Percentiles rank a stretch among this genome's conserved stretches.
Evolutionary conservation across 1,140 invertebrate species (phyloP).

Genomic region (Pararge aegeria): DNA sequence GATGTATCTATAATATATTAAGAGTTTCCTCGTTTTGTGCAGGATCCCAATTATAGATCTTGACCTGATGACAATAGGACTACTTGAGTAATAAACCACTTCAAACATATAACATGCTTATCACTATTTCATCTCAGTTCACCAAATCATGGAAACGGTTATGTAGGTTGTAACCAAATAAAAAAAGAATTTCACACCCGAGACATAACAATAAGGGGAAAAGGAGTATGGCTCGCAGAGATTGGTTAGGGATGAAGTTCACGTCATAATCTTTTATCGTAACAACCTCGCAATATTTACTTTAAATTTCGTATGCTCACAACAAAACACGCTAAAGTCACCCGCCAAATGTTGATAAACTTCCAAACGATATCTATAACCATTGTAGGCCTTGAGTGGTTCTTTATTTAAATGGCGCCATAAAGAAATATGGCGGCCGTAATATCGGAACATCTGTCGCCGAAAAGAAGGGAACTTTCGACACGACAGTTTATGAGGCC

Average conservation of each 20-base stretch:
- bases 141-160: no score
- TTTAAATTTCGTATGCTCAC: neutral
- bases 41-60: no score
- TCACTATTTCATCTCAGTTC: no score
- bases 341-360: conserved; percentile 43
- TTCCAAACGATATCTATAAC: conserved; percentile 49
- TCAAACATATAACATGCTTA: no score
- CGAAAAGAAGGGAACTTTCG: conserved; percentile 68
- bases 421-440: conserved; percentile 69
- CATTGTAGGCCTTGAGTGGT: conserved; percentile 53
- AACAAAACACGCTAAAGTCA: conserved; percentile 12
- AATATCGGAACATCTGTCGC: conserved; percentile 74
- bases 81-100: no score
- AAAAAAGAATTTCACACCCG: no score
- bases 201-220: neutral
- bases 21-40: no score
- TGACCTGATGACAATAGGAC: no score
- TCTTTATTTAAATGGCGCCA: conserved; percentile 75
- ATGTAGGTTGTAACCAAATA: no score
- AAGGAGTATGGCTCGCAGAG: neutral
- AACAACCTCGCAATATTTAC: neutral
- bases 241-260: neutral
- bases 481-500: conserved; percentile 65
- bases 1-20: no score
- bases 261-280: neutral